These are phyloP conservation scores for Darevskia nairensis DNA, from an alignment of 2,797 vertebrate genomes.

Conservation along the genomic window DNA sequence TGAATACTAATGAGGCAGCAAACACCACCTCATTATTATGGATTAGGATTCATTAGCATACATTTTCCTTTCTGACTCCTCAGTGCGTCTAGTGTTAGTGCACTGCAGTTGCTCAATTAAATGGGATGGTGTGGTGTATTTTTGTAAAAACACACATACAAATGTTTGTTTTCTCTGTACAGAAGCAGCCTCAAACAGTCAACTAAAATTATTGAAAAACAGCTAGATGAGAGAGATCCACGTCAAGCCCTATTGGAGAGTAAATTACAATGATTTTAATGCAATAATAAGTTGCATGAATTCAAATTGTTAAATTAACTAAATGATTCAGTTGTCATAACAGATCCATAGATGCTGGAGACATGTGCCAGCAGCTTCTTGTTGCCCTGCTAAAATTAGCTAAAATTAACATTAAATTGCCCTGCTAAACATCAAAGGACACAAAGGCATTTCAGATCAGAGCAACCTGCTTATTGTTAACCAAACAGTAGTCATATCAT, in stretches of 20 bases:
- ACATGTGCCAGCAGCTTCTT: neutral
- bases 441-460: conserved; percentile 6
- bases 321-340: conserved; percentile 24
- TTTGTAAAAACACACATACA: neutral
- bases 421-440: conserved; percentile 4
- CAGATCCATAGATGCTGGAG: neutral
- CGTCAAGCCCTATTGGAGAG: neutral
- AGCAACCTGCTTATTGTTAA: conserved; percentile 12
- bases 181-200: conserved; percentile 15
- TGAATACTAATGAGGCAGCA: neutral
- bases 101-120: neutral
- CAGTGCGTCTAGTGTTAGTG: neutral
- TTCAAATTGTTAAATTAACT: conserved; percentile 27
- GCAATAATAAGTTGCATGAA: conserved; percentile 3
- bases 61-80: conserved; percentile 1
- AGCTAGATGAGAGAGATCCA: conserved; percentile 1
- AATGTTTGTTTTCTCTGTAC: neutral
- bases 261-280: conserved; percentile 15
- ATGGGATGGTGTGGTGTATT: neutral
- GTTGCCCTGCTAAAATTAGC: conserved; percentile 3
- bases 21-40: neutral
- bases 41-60: conserved; percentile 11
- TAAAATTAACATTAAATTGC: conserved; percentile 17
- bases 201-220: conserved; percentile 9
- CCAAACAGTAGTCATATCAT: neutral